Percentiles rank a stretch among this genome's conserved stretches.
Conservation (phyloP, 2,888 invertebrate genomes). For the Euproctis similis region DNA sequence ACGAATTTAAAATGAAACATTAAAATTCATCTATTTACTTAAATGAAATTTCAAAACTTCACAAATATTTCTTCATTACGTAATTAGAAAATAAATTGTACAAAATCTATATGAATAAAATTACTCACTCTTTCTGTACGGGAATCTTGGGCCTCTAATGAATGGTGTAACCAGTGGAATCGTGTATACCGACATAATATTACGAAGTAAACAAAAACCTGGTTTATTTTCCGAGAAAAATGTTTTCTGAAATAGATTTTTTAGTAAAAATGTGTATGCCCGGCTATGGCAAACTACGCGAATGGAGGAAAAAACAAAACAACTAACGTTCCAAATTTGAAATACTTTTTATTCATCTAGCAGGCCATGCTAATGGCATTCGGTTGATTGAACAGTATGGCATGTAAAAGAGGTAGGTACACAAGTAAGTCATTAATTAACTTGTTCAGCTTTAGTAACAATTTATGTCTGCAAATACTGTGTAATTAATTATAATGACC, state of each 20-base stretch:
- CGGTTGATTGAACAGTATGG: too few species aligned
- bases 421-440: too few species aligned
- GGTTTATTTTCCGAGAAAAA: slow-evolving; percentile 11
- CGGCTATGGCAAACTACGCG: slow-evolving; percentile 34
- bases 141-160: slow-evolving; percentile 70
- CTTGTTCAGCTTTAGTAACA: too few species aligned
- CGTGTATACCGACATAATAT: slow-evolving; percentile 70
- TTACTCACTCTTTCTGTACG: slow-evolving; percentile 69
- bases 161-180: slow-evolving; percentile 67
- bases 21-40: too few species aligned
- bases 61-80: background rate
- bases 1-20: too few species aligned
- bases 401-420: too few species aligned
- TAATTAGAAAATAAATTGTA: background rate
- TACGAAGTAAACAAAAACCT: slow-evolving; percentile 18
- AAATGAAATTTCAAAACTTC: too few species aligned
- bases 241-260: slow-evolving; percentile 18
- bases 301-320: slow-evolving; percentile 48
- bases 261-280: slow-evolving; percentile 32
- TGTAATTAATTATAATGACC: too few species aligned
- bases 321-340: slow-evolving; percentile 56
- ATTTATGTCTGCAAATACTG: too few species aligned
- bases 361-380: slow-evolving; percentile 25
- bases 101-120: too few species aligned
- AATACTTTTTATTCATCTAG: slow-evolving; percentile 32